Evolutionary conservation across 2,888 invertebrate genomes (phyloP), one percentile per base, ranked within the genome.

Genomic region (Polydesmus complanatus): DNA sequence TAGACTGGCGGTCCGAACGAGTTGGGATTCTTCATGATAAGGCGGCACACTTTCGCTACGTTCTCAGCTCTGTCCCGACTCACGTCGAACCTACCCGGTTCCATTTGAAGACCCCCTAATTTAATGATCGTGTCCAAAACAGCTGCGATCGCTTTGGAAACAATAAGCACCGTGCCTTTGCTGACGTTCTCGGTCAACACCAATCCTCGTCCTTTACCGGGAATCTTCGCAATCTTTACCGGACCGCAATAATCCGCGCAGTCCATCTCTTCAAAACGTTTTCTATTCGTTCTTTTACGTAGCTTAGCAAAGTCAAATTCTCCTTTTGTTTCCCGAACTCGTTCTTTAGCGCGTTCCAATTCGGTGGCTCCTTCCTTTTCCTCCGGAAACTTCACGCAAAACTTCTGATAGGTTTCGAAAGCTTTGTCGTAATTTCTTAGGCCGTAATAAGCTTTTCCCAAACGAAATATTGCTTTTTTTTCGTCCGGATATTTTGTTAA

Each of bases 201-300:
- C 1, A 48, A 22, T 48, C 57, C 57, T 47, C 57, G 47, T 25
- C 57, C 57, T 21, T 48, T 57, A n/a, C 47, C 48, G 14, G 50
- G 14, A 57, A 57, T 48, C n/a, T 57, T 23, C 19, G 49, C 48
- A 5, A 57, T 47, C 25, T 49, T 47, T 1, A 57, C 49, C 3
- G 57, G 57, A 22, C 57, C 57, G 18, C 47, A n/a, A 49, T 57
- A 57, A 21, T 57, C 57, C 1, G 57, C 57, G 49, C 49, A 57
- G 18, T 49, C 57, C 8, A 57, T 37, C 25, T 8, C 2, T 23
- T 47, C 14, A 11, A 25, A 25, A 23, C 23, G 49, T 8, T 37
- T 14, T 8, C 8, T 14, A 0, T 25, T 57, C 18, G 2, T 47
- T n/a, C 1, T 3, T n/a, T 14, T 49, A 1, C n/a, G 8, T 3